Evolutionary conservation across 2,113 vertebrate species (phyloP).

Genomic region (Canis aureus): DNA sequence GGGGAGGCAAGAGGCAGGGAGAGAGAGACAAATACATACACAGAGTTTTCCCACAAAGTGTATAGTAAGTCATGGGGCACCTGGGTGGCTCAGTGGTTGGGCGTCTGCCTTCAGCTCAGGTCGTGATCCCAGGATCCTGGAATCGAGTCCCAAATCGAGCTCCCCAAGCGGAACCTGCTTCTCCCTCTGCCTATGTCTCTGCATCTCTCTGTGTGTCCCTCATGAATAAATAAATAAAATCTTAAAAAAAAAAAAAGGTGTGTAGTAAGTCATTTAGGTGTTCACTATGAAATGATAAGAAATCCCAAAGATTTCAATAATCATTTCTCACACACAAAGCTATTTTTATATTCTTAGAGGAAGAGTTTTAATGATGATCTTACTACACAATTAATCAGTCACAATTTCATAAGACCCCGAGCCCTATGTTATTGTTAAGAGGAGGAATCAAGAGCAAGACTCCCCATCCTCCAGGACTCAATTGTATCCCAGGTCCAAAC

Average conservation of each 20-base stretch:
- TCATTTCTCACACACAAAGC: conserved; percentile 34
- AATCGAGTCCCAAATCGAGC: no score
- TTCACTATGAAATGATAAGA: conserved; percentile 38
- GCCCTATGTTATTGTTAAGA: background rate
- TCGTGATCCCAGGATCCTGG: no score
- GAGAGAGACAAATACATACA: background rate
- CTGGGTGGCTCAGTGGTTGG: no score
- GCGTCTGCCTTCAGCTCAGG: no score
- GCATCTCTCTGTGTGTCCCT: no score
- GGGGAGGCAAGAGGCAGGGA: background rate
- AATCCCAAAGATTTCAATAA: conserved; percentile 49
- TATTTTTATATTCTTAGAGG: conserved; percentile 19
- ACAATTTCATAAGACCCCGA: conserved; percentile 5
- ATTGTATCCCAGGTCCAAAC: background rate
- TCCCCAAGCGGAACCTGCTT: no score
- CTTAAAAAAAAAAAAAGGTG: no score
- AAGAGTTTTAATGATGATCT: conserved; percentile 43
- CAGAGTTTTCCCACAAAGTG: background rate
- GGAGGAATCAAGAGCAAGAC: background rate
- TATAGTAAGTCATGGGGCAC: background rate
- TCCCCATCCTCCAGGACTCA: background rate
- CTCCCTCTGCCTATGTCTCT: no score
- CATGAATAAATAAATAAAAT: no score
- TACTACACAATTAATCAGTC: conserved; percentile 17
- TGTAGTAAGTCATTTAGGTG: background rate